These are phyloP conservation scores for Epinotia brunnichana DNA, from an alignment of 2,888 invertebrate species.

Conservation along the genomic window DNA sequence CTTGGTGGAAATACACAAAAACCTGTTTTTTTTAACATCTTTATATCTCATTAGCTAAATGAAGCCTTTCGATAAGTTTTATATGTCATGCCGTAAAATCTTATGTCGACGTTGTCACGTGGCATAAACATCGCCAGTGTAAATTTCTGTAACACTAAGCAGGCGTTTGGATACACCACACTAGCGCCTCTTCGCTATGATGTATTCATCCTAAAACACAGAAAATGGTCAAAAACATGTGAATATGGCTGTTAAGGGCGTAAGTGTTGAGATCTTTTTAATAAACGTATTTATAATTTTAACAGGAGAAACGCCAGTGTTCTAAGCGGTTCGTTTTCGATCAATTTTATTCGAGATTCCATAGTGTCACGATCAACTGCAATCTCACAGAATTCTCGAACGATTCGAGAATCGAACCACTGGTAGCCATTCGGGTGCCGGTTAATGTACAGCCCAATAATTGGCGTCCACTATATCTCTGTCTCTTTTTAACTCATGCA, in stretches of 20 bases:
- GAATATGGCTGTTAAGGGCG: too few relatives aligned
- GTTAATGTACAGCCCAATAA: too few relatives aligned
- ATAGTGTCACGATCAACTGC: not conserved
- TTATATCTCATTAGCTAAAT: not conserved
- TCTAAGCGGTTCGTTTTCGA: not conserved
- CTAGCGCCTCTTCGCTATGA: constrained; percentile 6
- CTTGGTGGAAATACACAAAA: not conserved
- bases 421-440: constrained; percentile 19
- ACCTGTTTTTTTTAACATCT: not conserved
- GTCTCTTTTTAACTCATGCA: too few relatives aligned
- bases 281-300: not conserved
- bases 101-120: not conserved
- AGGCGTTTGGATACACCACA: not conserved
- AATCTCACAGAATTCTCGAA: not conserved
- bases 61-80: not conserved
- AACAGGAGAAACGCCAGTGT: constrained; percentile 5
- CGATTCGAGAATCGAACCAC: constrained; percentile 16
- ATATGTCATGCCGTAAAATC: not conserved
- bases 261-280: not conserved
- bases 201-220: not conserved
- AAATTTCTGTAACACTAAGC: constrained; percentile 18
- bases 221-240: not conserved
- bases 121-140: constrained; percentile 8
- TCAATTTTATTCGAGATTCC: not conserved
- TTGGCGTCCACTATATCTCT: too few relatives aligned